Conservation (phyloP, 2,113 vertebrate genomes). For the Lucifuga dentata region DNA sequence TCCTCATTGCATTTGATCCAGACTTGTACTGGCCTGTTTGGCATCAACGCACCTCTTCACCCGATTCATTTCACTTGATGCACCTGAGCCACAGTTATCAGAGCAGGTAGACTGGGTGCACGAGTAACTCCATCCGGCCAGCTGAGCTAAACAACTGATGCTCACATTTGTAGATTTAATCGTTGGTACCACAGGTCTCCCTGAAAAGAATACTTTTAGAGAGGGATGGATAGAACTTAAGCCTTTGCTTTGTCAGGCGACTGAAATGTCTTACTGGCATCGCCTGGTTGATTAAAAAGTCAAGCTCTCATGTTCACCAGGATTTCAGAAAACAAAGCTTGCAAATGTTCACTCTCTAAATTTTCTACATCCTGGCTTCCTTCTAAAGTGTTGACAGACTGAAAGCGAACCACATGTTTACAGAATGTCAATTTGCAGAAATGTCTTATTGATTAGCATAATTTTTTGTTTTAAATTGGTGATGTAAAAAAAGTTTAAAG, state of each 20-base stretch:
- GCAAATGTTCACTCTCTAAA: too few species aligned
- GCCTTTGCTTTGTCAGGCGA: too few species aligned
- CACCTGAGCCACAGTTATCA: slow-evolving; percentile 5
- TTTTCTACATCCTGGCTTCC: too few species aligned
- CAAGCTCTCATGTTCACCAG: background rate
- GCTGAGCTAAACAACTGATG: background rate
- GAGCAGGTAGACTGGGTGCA: background rate
- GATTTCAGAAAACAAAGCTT: too few species aligned
- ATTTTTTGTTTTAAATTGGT: too few species aligned
- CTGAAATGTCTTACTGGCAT: background rate
- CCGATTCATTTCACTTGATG: slow-evolving; percentile 29
- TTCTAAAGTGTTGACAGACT: too few species aligned
- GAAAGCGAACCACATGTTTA: too few species aligned
- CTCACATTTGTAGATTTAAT: background rate
- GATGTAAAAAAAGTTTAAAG: too few species aligned
- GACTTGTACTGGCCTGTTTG: background rate
- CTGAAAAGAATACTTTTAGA: background rate
- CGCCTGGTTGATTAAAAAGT: background rate
- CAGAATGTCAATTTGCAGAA: too few species aligned
- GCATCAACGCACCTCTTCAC: background rate
- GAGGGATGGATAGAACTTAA: background rate
- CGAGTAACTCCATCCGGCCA: slow-evolving; percentile 11
- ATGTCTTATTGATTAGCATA: too few species aligned
- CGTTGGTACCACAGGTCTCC: too few species aligned
- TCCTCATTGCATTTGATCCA: background rate